Percentiles rank a stretch among this genome's conserved stretches.
Evolutionary conservation across 2,797 vertebrate species (phyloP).

Genomic region (Hafferia zeledoni): DNA sequence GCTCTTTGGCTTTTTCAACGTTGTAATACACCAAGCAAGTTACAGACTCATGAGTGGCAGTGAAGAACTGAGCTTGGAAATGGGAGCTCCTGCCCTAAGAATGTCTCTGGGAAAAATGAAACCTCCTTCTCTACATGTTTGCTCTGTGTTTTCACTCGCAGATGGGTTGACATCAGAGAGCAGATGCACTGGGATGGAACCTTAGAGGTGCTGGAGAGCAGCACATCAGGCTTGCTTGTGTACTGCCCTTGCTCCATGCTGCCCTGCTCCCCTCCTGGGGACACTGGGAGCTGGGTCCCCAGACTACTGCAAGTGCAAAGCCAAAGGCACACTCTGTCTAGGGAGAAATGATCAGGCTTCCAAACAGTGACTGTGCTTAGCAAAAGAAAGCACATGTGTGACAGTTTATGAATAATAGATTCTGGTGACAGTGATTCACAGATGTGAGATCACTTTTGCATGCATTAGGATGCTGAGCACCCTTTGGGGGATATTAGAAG

Average conservation of each 20-base stretch:
- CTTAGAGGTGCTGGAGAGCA: fast-evolving
- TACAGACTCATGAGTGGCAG: background rate
- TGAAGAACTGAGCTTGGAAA: background rate
- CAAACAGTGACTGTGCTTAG: background rate
- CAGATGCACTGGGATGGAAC: fast-evolving
- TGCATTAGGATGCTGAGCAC: slow-evolving; percentile 6
- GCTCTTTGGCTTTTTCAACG: background rate
- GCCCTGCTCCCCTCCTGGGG: background rate
- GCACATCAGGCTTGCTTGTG: background rate
- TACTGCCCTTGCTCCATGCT: background rate
- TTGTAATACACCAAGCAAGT: background rate
- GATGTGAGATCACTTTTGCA: background rate
- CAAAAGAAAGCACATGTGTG: background rate
- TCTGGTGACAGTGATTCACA: background rate
- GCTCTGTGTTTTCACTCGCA: background rate
- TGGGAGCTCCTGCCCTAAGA: background rate
- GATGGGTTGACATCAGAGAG: fast-evolving
- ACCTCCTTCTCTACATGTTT: background rate
- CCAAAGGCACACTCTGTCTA: background rate
- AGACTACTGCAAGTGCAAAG: background rate
- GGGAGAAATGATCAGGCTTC: fast-evolving
- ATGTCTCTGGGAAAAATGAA: background rate
- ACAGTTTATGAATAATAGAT: background rate
- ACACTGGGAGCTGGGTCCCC: background rate
- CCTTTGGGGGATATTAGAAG: background rate